Percentiles rank a stretch among this genome's conserved stretches.
These are phyloP conservation scores for Drosophila neonasuta DNA, from an alignment of 2,888 invertebrate species.

Conservation along the genomic window DNA sequence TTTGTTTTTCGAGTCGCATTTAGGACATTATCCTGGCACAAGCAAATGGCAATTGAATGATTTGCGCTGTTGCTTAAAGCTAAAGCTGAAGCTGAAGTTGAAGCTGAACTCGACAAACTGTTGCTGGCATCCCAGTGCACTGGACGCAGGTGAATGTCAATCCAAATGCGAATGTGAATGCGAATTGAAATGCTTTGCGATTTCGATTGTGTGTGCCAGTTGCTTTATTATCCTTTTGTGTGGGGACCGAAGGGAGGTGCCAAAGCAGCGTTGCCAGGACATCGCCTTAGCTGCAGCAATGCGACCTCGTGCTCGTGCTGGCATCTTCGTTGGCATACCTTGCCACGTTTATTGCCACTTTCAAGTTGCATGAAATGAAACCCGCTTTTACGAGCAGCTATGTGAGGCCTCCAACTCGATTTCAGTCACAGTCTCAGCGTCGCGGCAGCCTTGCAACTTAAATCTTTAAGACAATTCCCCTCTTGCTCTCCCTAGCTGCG, in stretches of 20 bases:
- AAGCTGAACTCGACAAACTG: conserved; percentile 51
- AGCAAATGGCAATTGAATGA: conserved; percentile 67
- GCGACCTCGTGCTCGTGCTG: conserved; percentile 57
- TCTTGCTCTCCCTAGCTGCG: neutral
- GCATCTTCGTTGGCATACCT: conserved; percentile 55
- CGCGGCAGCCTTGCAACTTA: conserved; percentile 43
- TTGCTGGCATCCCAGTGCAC: conserved; percentile 48
- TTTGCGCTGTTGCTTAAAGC: conserved; percentile 47
- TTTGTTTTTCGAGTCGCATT: conserved; percentile 16
- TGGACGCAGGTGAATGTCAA: conserved; percentile 46
- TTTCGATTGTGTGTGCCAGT: conserved; percentile 11
- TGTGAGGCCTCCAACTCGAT: conserved; percentile 25
- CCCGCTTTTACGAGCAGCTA: conserved; percentile 67
- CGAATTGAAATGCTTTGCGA: conserved; percentile 21
- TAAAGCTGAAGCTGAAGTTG: conserved; percentile 18
- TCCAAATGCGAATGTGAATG: conserved; percentile 22
- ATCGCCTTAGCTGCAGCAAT: conserved; percentile 42
- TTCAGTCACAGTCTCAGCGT: conserved; percentile 1
- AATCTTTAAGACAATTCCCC: conserved; percentile 55
- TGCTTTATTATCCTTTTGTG: conserved; percentile 43
- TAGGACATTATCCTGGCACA: conserved; percentile 48
- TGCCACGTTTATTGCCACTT: conserved; percentile 74
- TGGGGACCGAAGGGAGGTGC: neutral
- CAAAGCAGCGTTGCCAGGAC: conserved; percentile 18
- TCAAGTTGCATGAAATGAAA: conserved; percentile 74